Conservation (phyloP, 1,140 invertebrate genomes). For the Drosophila sechellia region DNA sequence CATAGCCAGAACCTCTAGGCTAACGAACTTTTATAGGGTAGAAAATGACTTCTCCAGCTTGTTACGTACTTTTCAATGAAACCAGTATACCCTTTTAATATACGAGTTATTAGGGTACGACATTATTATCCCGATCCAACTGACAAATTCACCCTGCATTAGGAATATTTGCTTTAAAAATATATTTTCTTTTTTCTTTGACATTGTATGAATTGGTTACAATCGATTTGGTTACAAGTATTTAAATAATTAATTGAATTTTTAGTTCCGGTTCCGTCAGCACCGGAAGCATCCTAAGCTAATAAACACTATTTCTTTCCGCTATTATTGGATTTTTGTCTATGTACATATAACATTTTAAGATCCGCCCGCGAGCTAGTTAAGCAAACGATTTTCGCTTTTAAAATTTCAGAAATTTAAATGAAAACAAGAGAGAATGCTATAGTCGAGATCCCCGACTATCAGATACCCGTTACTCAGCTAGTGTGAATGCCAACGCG, state of each 20-base stretch:
- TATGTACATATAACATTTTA: constrained; percentile 39
- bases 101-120: no score
- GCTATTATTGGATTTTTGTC: constrained; percentile 32
- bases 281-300: constrained; percentile 42
- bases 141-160: neutral
- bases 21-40: no score
- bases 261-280: constrained; percentile 42
- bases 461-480: no score
- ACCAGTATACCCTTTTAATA: no score
- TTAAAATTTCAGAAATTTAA: constrained; percentile 26
- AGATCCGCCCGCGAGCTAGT: constrained; percentile 18
- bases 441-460: no score
- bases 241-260: constrained; percentile 23
- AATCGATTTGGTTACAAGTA: constrained; percentile 45
- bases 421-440: neutral
- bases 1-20: no score
- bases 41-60: no score
- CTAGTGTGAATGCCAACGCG: no score
- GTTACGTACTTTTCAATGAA: no score
- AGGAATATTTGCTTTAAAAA: constrained; percentile 30
- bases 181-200: constrained; percentile 30
- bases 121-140: neutral
- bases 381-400: constrained; percentile 8
- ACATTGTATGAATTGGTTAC: constrained; percentile 32
- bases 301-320: constrained; percentile 32